These are phyloP conservation scores for Orthosia gracilis DNA, from an alignment of 2,888 invertebrate species.

Conservation along the genomic window DNA sequence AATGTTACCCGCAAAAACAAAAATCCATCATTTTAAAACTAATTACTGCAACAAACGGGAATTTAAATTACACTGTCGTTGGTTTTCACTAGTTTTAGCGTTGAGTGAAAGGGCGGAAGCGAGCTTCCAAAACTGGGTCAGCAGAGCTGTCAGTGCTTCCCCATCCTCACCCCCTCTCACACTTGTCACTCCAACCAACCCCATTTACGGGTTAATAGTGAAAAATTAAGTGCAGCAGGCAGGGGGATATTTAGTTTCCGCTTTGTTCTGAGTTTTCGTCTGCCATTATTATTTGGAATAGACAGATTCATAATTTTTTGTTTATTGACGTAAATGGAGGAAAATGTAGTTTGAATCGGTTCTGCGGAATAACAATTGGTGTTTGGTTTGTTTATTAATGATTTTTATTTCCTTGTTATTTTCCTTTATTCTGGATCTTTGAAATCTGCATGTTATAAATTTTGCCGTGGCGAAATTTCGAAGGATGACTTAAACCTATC, in stretches of 20 bases:
- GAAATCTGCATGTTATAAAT: not conserved
- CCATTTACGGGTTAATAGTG: conserved; percentile 69
- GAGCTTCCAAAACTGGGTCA: conserved; percentile 74
- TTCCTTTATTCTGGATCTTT: not conserved
- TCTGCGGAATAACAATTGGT: conserved; percentile 14
- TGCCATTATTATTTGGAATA: conserved; percentile 18
- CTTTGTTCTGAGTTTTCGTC: conserved; percentile 33
- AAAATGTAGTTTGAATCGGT: conserved; percentile 25
- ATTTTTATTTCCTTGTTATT: conserved; percentile 24
- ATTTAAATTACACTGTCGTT: conserved; percentile 73
- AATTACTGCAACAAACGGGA: conserved; percentile 64
- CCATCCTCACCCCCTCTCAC: conserved; percentile 46
- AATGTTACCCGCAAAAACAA: conserved; percentile 21
- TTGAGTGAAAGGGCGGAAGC: conserved; percentile 73
- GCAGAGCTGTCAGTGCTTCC: conserved; percentile 59
- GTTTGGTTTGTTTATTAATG: conserved; percentile 10
- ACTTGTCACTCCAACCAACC: conserved; percentile 69
- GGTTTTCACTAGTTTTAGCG: conserved; percentile 71
- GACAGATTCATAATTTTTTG: conserved; percentile 34
- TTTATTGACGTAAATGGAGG: conserved; percentile 36
- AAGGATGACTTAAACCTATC: not conserved
- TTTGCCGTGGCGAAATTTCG: not conserved
- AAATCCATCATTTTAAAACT: conserved; percentile 53
- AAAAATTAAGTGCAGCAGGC: conserved; percentile 66
- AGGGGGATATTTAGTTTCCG: conserved; percentile 46